Percentiles rank a stretch among this genome's conserved stretches.
These are phyloP conservation scores for Neoitamus cyanurus DNA, from an alignment of 2,888 invertebrate genomes.

Conservation along the genomic window DNA sequence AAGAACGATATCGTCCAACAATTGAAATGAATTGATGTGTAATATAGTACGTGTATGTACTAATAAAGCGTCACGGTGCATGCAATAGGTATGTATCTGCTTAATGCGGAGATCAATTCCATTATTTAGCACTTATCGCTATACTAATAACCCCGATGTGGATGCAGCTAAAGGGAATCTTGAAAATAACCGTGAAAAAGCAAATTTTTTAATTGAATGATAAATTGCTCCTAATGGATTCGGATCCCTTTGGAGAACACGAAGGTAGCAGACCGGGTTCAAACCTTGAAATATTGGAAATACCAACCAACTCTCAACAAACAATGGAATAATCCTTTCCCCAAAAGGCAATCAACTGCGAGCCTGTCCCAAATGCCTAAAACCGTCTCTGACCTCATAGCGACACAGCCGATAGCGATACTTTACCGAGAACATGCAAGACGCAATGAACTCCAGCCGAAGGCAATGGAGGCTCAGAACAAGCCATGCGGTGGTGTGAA, in stretches of 20 bases:
- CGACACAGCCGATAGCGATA: not conserved
- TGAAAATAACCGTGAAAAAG: too few species aligned
- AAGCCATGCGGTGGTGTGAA: not conserved
- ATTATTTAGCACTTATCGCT: too few species aligned
- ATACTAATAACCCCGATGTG: too few species aligned
- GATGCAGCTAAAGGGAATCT: too few species aligned
- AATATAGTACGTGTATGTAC: too few species aligned
- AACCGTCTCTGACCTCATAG: not conserved
- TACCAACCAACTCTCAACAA: not conserved
- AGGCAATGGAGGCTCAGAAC: not conserved
- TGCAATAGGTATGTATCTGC: too few species aligned
- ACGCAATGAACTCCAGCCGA: not conserved
- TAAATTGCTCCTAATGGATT: too few species aligned
- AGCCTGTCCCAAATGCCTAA: not conserved
- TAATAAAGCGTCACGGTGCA: too few species aligned
- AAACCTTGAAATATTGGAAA: not conserved
- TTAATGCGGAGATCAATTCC: too few species aligned
- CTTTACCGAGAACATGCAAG: not conserved
- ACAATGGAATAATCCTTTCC: not conserved
- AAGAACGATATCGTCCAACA: too few species aligned
- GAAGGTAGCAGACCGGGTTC: not conserved
- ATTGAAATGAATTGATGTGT: too few species aligned
- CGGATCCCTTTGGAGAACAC: not conserved
- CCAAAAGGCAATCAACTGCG: not conserved
- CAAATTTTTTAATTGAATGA: too few species aligned